Evolutionary conservation across 2,888 invertebrate species (phyloP), one percentile per base, ranked within the genome.

Genomic region (Nephrocerus scutellatus): DNA sequence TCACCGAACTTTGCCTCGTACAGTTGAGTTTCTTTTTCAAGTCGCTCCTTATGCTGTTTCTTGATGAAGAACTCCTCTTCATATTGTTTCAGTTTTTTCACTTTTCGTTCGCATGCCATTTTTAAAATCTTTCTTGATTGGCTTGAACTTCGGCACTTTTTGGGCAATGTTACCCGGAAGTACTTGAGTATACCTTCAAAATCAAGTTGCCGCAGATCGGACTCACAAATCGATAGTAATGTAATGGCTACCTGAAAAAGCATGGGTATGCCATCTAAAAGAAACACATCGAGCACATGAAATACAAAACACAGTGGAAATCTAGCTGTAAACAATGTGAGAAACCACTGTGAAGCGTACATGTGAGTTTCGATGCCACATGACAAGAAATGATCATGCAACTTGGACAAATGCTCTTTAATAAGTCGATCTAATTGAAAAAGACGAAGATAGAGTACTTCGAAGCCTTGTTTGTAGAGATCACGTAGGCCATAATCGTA

Each of bases 301-400:
- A 95, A 99, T 21, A 98, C 82, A 72, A 97, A 82, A 59, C 86
- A 90, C 24, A 99, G 74, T 0, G 98, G 98, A 70, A 99, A 99
- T 59, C 97, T 84, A 21, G 98, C 97, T 2, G 98, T 98, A 72
- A 93, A 99, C n/a, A 98, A 75, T 0, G 98, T 98, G 36, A 99
- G 80, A 74, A 99, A 97, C 98, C 98, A 98, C 71, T 98, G 98
- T 5, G 92, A 93, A 15, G 97, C 97, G 66, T 91, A 98, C 96
- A 96, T 97, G 72, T 98, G 97, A 19, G 91, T 86, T 70, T 98
- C 97, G 32, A 98, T 83, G 33, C 83, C 82, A 43, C 75, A 82
- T 77, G 70, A 82, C 53, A 75, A 76, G 69, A 90, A 89, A 62
- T 91, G 90, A 42, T 80, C 80, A 59, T 83, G 82, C 39, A 91